Evolutionary conservation across 2,113 vertebrate genomes (phyloP).

Genomic region (Hirundichthys speculiger): DNA sequence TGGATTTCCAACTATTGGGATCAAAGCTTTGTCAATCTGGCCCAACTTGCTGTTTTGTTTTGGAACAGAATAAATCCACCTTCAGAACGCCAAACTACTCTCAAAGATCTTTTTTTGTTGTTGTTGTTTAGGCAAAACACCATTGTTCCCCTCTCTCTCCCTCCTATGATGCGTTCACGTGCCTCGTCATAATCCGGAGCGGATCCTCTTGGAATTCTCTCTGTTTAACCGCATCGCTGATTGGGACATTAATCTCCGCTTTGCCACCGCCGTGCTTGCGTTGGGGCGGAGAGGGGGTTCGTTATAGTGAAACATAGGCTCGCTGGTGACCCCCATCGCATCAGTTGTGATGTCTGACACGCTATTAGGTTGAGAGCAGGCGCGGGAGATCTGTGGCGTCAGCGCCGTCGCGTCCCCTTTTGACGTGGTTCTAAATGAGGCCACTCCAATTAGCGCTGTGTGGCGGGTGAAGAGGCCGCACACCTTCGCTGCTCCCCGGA

Average conservation of each 20-base stretch:
- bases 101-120: no score
- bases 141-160: no score
- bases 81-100: no score
- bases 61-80: no score
- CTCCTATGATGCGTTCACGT: no score
- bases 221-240: slow-evolving; percentile 61
- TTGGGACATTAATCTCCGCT: slow-evolving; percentile 69
- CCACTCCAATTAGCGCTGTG: slow-evolving; percentile 80
- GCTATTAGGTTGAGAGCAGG: slow-evolving; percentile 67
- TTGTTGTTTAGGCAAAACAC: no score
- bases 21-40: no score
- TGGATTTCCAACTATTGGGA: no score
- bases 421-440: slow-evolving; percentile 81
- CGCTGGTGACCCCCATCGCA: slow-evolving; percentile 71
- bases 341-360: slow-evolving; percentile 75
- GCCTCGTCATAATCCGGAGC: background rate
- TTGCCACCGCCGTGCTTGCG: slow-evolving; percentile 24
- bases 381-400: slow-evolving; percentile 80
- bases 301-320: slow-evolving; percentile 76
- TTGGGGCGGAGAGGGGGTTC: slow-evolving; percentile 55
- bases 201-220: background rate
- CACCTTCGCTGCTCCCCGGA: slow-evolving; percentile 34
- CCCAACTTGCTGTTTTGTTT: no score
- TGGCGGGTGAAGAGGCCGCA: slow-evolving; percentile 62
- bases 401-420: slow-evolving; percentile 68